phyloP scores from a whole-genome alignment of 2,113 vertebrate genomes.

The Proterorhinus semilunaris region DNA sequence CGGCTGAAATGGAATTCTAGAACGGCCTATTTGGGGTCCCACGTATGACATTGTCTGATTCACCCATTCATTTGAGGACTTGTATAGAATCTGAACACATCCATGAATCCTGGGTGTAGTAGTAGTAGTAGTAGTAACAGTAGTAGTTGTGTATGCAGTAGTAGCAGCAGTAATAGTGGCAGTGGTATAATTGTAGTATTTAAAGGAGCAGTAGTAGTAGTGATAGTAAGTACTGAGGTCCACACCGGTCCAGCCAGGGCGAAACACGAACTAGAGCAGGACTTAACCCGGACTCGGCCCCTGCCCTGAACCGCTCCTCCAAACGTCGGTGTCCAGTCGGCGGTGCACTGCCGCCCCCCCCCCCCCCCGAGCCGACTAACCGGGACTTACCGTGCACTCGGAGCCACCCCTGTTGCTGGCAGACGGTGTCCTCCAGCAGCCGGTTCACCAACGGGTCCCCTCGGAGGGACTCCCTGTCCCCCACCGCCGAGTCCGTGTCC shows the following conservation, averaged over 20 bases:
- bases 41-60: too few species aligned
- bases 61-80: too few species aligned
- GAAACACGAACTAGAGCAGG: not conserved
- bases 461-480: constrained; percentile 79
- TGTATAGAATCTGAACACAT: too few species aligned
- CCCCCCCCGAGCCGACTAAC: not conserved
- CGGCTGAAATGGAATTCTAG: too few species aligned
- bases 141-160: too few species aligned
- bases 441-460: constrained; percentile 77
- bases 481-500: constrained; percentile 77
- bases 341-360: too few species aligned
- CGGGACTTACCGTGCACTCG: constrained; percentile 85
- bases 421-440: constrained; percentile 86
- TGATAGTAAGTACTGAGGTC: not conserved
- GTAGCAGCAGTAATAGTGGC: too few species aligned
- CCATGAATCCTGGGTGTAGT: too few species aligned
- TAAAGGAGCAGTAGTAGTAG: too few species aligned
- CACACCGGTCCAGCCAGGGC: not conserved
- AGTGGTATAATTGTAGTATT: too few species aligned
- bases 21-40: too few species aligned
- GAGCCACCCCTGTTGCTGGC: constrained; percentile 92
- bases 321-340: not conserved
- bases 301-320: not conserved
- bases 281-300: not conserved
- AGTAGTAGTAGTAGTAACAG: too few species aligned